Conservation (phyloP, 2,888 invertebrate species). For the Drosophila atripex region DNA sequence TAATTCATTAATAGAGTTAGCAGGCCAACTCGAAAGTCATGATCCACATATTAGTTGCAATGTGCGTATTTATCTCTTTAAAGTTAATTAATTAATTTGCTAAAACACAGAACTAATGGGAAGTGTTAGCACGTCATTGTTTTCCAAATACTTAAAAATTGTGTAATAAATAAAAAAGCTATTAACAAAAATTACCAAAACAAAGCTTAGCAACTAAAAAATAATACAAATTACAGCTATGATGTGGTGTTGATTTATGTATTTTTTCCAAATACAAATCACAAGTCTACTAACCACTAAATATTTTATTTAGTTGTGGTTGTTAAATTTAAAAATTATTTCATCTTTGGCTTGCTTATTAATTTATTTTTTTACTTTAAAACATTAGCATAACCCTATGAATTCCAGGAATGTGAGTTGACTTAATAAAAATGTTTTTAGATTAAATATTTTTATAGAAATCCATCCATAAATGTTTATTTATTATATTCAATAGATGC, state of each 20-base stretch:
- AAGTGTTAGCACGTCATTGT: background rate
- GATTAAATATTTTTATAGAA: conserved; percentile 16
- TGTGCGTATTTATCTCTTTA: background rate
- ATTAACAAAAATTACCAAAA: background rate
- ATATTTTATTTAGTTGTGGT: too few species aligned
- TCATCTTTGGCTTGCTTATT: background rate
- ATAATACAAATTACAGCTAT: background rate
- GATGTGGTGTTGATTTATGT: background rate
- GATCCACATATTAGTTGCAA: background rate
- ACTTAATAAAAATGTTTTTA: background rate
- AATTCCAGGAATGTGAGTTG: background rate
- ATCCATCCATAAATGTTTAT: conserved; percentile 3
- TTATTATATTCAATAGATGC: conserved; percentile 10
- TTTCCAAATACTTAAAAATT: background rate
- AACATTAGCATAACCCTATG: background rate
- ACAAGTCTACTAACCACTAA: too few species aligned
- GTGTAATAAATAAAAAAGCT: background rate
- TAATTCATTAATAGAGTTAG: background rate
- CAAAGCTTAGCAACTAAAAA: background rate
- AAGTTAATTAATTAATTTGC: background rate
- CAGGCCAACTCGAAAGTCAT: background rate
- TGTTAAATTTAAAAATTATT: too few species aligned
- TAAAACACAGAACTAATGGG: background rate
- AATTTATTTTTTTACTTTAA: too few species aligned
- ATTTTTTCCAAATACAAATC: background rate